Evolutionary conservation across 2,797 vertebrate species (phyloP), one percentile per base, ranked within the genome.

Genomic region (Poeciliopsis paucimaculata): DNA sequence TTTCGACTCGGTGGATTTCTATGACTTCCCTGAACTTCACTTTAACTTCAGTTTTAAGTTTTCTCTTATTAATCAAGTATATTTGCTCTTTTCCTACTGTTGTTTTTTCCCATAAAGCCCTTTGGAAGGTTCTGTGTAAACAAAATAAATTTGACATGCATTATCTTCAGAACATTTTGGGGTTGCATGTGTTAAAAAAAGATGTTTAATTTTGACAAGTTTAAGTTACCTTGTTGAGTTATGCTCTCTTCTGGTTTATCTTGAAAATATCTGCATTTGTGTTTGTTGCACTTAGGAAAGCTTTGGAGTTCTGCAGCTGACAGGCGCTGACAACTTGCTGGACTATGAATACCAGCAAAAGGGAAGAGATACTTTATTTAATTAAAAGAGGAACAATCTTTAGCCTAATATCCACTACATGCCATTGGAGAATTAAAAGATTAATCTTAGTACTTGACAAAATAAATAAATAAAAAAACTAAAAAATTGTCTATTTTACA

Each of bases 1-100:
- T 84, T 82, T 88, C 1, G 80, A n/a, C 34, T 84, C 26, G 83
- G 83, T 75, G 36, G 12, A 75, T 72, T 53, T 85, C 85, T 57
- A 79, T n/a, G 4, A 47, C 8, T 77, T 47, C 75, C n/a, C 0
- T 0, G 28, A 64, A 18, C 46, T 76, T 36, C 66, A 68, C 36
- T 28, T 82, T 51, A 76, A 53, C 51, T 26, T 26, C 51, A 53
- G 23, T 53, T 53, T 26, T 26, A 53, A 0, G 9, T 53, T 53
- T 53, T 53, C 23, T 11, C 51, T 26, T 10, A 26, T 53, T 53
- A 53, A 26, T 3, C 26, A 51, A 51, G 49, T 10, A 7, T 23
- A 53, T 53, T 53, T 53, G 8, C 51, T 53, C 51, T 53, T 53
- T 51, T 51, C 20, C 49, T 51, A 23, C 20, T 51, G 20, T 51